Percentiles rank a stretch among this genome's conserved stretches.
phyloP scores from a whole-genome alignment of 2,113 vertebrate genomes.

The Halichoerus grypus region DNA sequence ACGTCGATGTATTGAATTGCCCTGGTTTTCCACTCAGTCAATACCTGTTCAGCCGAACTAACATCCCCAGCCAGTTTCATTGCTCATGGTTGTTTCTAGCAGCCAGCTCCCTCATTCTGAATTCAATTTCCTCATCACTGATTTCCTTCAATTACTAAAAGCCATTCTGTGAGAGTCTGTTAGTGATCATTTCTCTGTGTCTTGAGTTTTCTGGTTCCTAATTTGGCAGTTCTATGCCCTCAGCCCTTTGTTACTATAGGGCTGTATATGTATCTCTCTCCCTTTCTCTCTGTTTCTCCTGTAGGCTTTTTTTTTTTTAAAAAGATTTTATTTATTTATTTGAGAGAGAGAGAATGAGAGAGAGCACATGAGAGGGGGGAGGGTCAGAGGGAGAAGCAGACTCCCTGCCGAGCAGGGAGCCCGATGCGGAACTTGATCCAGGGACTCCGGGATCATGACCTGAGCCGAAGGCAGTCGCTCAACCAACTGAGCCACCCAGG shows the following conservation, averaged over 20 bases:
- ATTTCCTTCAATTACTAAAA: background rate
- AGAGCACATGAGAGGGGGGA: too few relatives aligned
- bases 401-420: too few relatives aligned
- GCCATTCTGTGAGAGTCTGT: background rate
- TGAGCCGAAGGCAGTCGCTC: too few relatives aligned
- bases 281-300: background rate
- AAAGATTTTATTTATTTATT: too few relatives aligned
- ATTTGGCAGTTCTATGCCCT: background rate
- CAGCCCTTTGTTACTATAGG: background rate
- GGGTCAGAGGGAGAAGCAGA: too few relatives aligned
- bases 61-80: background rate
- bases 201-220: background rate
- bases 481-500: too few relatives aligned
- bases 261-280: background rate
- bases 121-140: background rate
- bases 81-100: background rate
- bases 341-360: too few relatives aligned
- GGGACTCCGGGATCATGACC: too few relatives aligned
- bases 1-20: rapidly evolving
- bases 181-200: background rate
- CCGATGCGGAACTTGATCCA: too few relatives aligned
- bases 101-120: background rate
- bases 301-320: background rate
- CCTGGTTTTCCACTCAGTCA: background rate
- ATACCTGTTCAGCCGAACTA: too few relatives aligned